phyloP scores from a whole-genome alignment of 2,113 vertebrate genomes.

The Kryptolebias marmoratus region DNA sequence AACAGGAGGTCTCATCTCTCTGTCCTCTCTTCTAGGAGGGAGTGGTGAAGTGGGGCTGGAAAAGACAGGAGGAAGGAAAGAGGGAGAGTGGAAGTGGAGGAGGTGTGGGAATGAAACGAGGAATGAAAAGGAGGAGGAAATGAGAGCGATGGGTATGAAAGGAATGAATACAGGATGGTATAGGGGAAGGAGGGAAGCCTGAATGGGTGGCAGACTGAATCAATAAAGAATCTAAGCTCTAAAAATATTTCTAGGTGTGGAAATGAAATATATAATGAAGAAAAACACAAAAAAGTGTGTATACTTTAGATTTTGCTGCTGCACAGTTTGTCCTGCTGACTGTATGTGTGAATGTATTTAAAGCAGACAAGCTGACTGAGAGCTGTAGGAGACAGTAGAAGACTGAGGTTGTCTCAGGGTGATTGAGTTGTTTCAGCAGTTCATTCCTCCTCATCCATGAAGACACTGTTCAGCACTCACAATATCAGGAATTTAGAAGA shows the following conservation, averaged over 20 bases:
- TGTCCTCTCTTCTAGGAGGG: conserved; percentile 61
- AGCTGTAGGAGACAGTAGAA: conserved; percentile 18
- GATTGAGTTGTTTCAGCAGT: conserved; percentile 28
- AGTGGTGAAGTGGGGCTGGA: conserved; percentile 10
- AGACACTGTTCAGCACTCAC: conserved; percentile 6
- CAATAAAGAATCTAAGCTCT: conserved; percentile 54
- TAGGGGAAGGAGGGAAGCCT: conserved; percentile 33
- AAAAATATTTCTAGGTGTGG: conserved; percentile 50
- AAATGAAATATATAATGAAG: conserved; percentile 25
- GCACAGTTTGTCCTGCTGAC: neutral
- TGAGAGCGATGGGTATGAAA: neutral
- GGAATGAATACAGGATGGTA: conserved; percentile 18
- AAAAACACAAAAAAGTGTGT: conserved; percentile 36
- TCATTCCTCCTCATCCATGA: conserved; percentile 20
- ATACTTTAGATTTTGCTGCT: neutral
- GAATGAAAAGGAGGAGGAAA: conserved; percentile 26
- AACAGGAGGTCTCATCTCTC: conserved; percentile 66
- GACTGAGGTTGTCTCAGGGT: conserved; percentile 28
- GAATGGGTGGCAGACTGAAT: conserved; percentile 54
- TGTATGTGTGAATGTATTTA: too few relatives aligned
- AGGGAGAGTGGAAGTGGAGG: conserved; percentile 21
- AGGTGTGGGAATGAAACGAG: conserved; percentile 40
- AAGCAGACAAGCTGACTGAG: neutral
- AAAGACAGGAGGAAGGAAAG: conserved; percentile 29
- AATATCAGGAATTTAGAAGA: neutral